phyloP scores from a whole-genome alignment of 2,888 invertebrate species.

The Plebejus melissa region DNA sequence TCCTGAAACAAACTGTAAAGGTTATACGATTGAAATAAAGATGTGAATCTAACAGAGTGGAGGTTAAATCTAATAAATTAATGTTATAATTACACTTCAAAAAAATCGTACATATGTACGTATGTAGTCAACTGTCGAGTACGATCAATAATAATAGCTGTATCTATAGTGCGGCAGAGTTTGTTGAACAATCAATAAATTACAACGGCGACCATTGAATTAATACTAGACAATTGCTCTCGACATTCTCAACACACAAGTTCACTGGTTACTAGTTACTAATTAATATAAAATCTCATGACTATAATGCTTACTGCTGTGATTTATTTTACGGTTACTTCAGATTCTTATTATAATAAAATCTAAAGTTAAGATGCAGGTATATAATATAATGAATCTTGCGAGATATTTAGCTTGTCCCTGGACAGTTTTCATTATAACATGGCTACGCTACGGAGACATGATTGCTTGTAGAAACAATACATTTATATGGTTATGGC shows the following conservation, averaged over 20 bases:
- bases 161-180: neutral
- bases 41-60: too few species aligned
- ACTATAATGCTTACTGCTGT: neutral
- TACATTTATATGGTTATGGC: too few species aligned
- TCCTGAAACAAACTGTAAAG: too few species aligned
- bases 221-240: slow-evolving; percentile 14
- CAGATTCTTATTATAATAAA: neutral
- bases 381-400: too few species aligned
- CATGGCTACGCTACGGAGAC: too few species aligned
- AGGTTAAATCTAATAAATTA: too few species aligned
- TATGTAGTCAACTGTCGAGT: neutral
- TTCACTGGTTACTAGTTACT: neutral
- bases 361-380: too few species aligned
- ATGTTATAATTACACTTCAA: too few species aligned
- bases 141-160: slow-evolving; percentile 4
- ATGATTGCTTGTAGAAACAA: too few species aligned
- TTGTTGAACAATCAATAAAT: slow-evolving; percentile 22
- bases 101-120: neutral
- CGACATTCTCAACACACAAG: neutral
- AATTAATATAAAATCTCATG: neutral
- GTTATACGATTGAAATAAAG: too few species aligned
- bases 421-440: too few species aligned
- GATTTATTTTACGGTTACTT: neutral
- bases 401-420: too few species aligned
- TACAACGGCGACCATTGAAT: neutral